Base-by-base conservation (phyloP, 64 coral and sea anemone genomes). In the Orbicella faveolata region DNA sequence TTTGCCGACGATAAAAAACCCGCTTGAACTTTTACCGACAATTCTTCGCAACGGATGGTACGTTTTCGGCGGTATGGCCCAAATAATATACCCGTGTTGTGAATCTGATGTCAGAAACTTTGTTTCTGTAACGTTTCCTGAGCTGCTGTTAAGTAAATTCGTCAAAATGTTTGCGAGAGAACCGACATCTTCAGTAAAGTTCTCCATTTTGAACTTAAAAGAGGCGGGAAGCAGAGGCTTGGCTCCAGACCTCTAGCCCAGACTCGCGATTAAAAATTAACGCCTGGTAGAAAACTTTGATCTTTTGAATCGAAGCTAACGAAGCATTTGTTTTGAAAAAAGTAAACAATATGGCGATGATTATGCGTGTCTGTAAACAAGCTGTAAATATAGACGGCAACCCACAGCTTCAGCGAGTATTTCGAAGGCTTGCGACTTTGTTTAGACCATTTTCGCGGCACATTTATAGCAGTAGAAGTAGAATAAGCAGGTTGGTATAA, bases 41-140 rank as follows among this genome's bases (percentile, higher is more conserved):
- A 89, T 86, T 91, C 64, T 82, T 52, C 63, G 21, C 54, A 96
- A 85, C 6, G 95, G 95, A 88, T 96, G 95, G 20, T 90, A 84
- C 15, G 92, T 91, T 52, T 88, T 91, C 19, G 92, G 83, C 70
- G 95, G 92, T 23, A 96, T 75, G 21, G 90, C 75, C 62, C 83
- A 80, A 44, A 94, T 65, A 0, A 59, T 61, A 72, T 89, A 94
- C 41, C 89, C 92, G 37, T 74, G 72, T 16, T 59, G 34, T 39
- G 83, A 84, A 75, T 84, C 67, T 25, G 53, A 73, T 68, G 21
- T 63, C 25, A 64, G 30, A 18, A 77, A 69, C 34, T 84, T 84
- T 16, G 81, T 69, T 89, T 89, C 66, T 9, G 41, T 52, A 15
- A 84, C 76, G 19, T 70, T 52, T 52, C 19, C 63, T 26, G 30